These are phyloP conservation scores for Hemiscyllium ocellatum DNA, from an alignment of 2,113 vertebrate genomes.

Conservation along the genomic window DNA sequence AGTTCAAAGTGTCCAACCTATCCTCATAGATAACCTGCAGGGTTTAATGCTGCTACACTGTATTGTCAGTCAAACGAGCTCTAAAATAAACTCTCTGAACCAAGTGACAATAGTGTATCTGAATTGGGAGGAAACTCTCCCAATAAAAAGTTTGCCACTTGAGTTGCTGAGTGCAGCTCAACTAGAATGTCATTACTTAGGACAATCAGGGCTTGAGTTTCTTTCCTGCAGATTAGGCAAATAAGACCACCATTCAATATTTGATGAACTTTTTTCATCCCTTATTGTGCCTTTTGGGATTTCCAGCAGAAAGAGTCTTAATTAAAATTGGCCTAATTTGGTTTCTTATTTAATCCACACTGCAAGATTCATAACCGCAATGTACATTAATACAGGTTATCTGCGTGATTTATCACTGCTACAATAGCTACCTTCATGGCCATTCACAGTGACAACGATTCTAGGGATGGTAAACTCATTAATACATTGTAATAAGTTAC, in stretches of 20 bases:
- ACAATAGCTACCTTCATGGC: slow-evolving; percentile 3
- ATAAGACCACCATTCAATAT: background rate
- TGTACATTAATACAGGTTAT: slow-evolving; percentile 19
- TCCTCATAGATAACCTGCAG: too few relatives aligned
- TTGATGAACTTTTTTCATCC: background rate
- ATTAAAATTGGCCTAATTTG: slow-evolving; percentile 33
- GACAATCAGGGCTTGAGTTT: background rate
- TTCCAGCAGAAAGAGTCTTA: slow-evolving; percentile 21
- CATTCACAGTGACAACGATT: slow-evolving; percentile 9
- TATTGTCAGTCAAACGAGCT: background rate
- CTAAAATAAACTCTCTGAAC: background rate
- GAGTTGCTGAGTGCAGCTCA: background rate
- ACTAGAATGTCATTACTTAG: background rate
- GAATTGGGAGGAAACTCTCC: background rate
- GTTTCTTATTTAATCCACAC: slow-evolving; percentile 31
- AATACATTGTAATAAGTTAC: background rate
- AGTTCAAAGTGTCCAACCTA: too few relatives aligned
- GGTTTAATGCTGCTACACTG: too few relatives aligned
- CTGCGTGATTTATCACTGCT: background rate
- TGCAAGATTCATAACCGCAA: slow-evolving; percentile 8
- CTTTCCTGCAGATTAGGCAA: background rate
- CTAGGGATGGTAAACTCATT: background rate
- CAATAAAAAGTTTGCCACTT: background rate
- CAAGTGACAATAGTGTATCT: background rate
- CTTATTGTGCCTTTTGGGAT: background rate